Conservation (phyloP, 1,140 invertebrate genomes). For the Pseudomyrmex dendroicus region DNA sequence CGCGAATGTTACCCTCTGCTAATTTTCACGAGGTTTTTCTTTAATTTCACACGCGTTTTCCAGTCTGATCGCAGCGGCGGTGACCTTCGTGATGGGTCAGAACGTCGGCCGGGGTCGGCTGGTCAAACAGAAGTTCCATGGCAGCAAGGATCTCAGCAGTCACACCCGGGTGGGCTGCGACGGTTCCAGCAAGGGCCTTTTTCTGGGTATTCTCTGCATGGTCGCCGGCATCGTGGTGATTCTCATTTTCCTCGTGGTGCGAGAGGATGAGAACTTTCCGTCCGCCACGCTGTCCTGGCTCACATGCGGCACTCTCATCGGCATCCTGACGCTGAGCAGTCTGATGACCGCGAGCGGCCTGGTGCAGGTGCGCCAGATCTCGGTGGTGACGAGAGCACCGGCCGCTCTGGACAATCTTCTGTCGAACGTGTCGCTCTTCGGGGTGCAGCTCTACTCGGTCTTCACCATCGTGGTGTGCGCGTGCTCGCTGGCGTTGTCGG, state of each 20-base stretch:
- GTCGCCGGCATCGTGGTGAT: conserved; percentile 87
- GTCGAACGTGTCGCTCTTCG: conserved; percentile 85
- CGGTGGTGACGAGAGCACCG: conserved; percentile 81
- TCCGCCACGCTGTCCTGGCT: conserved; percentile 83
- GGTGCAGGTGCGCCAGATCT: conserved; percentile 85
- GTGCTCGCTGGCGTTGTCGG: conserved; percentile 75
- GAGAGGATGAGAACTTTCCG: conserved; percentile 86
- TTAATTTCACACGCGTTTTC: not conserved
- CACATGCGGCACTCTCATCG: conserved; percentile 83
- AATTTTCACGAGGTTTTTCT: not conserved
- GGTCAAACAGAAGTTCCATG: conserved; percentile 79
- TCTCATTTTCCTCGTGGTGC: conserved; percentile 88
- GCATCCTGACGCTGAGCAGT: conserved; percentile 80
- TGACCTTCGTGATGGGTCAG: conserved; percentile 88
- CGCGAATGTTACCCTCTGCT: not conserved
- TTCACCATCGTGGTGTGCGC: conserved; percentile 86
- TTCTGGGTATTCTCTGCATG: conserved; percentile 87
- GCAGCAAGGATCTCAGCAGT: conserved; percentile 77
- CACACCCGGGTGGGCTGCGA: conserved; percentile 85
- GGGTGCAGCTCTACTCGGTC: conserved; percentile 87
- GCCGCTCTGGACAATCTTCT: conserved; percentile 84
- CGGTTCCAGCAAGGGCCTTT: conserved; percentile 87
- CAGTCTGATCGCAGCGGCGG: conserved; percentile 87
- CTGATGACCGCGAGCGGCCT: conserved; percentile 81
- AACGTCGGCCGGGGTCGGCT: conserved; percentile 85